Base-by-base conservation (phyloP, 1,140 invertebrate species). In the Bradysia coprophila region DNA sequence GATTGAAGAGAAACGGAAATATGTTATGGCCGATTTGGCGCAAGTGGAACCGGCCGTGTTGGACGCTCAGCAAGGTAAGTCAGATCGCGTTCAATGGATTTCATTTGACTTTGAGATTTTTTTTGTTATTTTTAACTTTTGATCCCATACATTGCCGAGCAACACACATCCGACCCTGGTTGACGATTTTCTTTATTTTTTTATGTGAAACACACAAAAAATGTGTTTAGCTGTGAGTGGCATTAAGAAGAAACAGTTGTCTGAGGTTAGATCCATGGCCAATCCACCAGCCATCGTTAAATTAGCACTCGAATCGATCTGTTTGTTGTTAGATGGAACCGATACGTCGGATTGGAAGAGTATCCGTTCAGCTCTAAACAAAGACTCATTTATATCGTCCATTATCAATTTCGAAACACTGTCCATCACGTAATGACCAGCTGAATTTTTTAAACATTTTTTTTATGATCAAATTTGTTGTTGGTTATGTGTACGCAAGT, bases 371-470 rank as follows among this genome's bases (percentile, higher is more conserved):
- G 78, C 93, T 47, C 81, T 96, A 49, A 92, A 97, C 76, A 80
- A 87, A 64, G 95, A 98, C 59, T 95, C 94, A 68, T 98, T 98
- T 67, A 98, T 98, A 63, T 80, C 84, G 21, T 91, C 87, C 45
- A 97, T 98, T 63, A 84, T 98, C 63, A 95, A 96, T 72, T 98
- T 96, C 73, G 78, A 81, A 61, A 95, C 91, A 47, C 87, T 94
- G 57, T 76, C 82, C 57, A 83, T 98, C 62, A 83, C 78, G 81
- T 92, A 87, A 74, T 79, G n/a, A n/a, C n/a, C n/a, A n/a, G n/a
- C n/a, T n/a, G n/a, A n/a, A n/a, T n/a, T n/a, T n/a, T n/a, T n/a
- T n/a, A n/a, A n/a, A n/a, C n/a, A n/a, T n/a, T n/a, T n/a, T n/a
- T n/a, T n/a, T n/a, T n/a, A n/a, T n/a, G n/a, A n/a, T n/a, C n/a